Evolutionary conservation across 2,113 vertebrate genomes (phyloP).

Genomic region (Sclerurus mexicanus): DNA sequence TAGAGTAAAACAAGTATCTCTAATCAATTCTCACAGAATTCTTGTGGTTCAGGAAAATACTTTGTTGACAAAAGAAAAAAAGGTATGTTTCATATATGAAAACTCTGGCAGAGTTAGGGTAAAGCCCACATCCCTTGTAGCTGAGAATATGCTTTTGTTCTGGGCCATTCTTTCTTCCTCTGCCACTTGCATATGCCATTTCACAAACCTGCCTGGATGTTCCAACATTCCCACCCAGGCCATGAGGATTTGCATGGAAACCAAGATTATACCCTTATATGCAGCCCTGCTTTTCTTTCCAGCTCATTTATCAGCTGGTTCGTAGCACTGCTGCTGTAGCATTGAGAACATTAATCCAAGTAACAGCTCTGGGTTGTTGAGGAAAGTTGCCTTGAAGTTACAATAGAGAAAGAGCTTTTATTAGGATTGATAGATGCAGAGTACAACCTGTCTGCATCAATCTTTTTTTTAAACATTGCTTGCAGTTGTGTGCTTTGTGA

Average conservation of each 20-base stretch:
- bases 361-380: background rate
- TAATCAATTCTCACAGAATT: background rate
- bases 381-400: background rate
- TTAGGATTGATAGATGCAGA: background rate
- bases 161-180: background rate
- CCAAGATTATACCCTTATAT: background rate
- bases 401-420: background rate
- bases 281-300: background rate
- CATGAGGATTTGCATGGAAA: background rate
- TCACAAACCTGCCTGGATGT: background rate
- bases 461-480: background rate
- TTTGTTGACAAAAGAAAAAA: background rate
- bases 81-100: fast-evolving
- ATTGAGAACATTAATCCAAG: background rate
- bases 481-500: background rate
- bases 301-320: background rate
- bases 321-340: background rate
- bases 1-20: background rate
- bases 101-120: background rate
- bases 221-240: background rate
- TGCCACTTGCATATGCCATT: background rate
- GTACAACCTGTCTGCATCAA: background rate
- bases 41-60: background rate
- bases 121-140: background rate
- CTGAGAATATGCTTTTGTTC: background rate